phyloP scores from a whole-genome alignment of 1,140 invertebrate genomes.

The Phymorhynchus buccinoides region DNA sequence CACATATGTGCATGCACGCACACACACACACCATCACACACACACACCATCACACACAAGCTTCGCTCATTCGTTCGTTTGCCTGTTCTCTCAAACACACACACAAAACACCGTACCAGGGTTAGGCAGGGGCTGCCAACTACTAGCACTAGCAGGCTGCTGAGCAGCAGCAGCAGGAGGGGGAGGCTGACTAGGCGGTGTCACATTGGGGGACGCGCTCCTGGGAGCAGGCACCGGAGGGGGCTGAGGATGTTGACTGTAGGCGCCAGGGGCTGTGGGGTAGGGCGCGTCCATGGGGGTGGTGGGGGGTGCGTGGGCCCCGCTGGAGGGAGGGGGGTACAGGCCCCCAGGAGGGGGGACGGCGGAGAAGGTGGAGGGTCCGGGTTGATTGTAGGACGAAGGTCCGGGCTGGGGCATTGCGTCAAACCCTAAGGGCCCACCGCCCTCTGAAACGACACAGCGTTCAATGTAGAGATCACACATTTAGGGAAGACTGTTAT shows the following conservation, averaged over 20 bases:
- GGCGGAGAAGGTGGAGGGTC: background rate
- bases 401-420: conserved; percentile 46
- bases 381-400: background rate
- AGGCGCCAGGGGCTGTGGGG: conserved; percentile 28
- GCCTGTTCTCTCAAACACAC: too few species aligned
- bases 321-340: conserved; percentile 49
- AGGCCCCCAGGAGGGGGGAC: conserved; percentile 38
- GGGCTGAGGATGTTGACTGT: conserved; percentile 46
- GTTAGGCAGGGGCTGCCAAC: conserved; percentile 61
- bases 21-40: too few species aligned
- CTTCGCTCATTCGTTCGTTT: too few species aligned
- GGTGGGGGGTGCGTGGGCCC: conserved; percentile 63
- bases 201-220: conserved; percentile 34
- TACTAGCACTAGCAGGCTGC: too few species aligned
- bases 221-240: conserved; percentile 37
- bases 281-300: conserved; percentile 57
- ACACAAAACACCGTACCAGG: too few species aligned
- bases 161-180: background rate
- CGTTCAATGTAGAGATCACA: too few species aligned
- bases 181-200: conserved; percentile 38
- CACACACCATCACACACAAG: too few species aligned
- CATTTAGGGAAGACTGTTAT: too few species aligned
- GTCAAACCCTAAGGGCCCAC: conserved; percentile 37
- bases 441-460: conserved; percentile 15
- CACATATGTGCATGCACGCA: too few species aligned